Evolutionary conservation across 1,140 invertebrate species (phyloP).

Genomic region (Pinna nobilis): DNA sequence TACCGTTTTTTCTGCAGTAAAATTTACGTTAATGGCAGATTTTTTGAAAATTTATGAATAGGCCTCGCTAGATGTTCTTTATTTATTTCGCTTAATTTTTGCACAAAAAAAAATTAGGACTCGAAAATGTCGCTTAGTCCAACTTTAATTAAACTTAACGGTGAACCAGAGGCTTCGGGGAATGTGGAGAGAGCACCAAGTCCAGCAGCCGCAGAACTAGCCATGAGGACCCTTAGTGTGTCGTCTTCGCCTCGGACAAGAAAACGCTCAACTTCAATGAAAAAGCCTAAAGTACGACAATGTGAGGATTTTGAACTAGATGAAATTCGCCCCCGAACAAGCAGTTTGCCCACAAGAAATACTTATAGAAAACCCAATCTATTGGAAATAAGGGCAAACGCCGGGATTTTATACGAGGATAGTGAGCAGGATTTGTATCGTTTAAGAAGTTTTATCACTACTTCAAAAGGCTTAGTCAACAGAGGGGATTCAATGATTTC

Average conservation of each 20-base stretch:
- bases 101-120: too few species aligned
- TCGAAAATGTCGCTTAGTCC: too few species aligned
- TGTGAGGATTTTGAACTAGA: slow-evolving; percentile 51
- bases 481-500: slow-evolving; percentile 90
- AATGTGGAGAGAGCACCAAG: neutral
- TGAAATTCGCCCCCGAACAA: slow-evolving; percentile 65
- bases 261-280: slow-evolving; percentile 52
- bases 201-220: slow-evolving; percentile 1
- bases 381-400: slow-evolving; percentile 46
- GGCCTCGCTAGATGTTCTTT: too few species aligned
- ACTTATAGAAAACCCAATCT: slow-evolving; percentile 46
- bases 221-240: slow-evolving; percentile 28
- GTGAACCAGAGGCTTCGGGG: too few species aligned
- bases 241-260: slow-evolving; percentile 46
- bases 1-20: too few species aligned
- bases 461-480: slow-evolving; percentile 93
- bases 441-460: slow-evolving; percentile 90
- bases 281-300: slow-evolving; percentile 45
- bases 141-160: too few species aligned
- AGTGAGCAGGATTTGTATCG: slow-evolving; percentile 84
- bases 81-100: too few species aligned
- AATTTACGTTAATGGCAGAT: too few species aligned
- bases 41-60: too few species aligned
- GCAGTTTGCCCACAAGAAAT: slow-evolving; percentile 60
- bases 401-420: slow-evolving; percentile 9